phyloP scores from a whole-genome alignment of 2,797 vertebrate genomes.

The Megaceryle alcyon region DNA sequence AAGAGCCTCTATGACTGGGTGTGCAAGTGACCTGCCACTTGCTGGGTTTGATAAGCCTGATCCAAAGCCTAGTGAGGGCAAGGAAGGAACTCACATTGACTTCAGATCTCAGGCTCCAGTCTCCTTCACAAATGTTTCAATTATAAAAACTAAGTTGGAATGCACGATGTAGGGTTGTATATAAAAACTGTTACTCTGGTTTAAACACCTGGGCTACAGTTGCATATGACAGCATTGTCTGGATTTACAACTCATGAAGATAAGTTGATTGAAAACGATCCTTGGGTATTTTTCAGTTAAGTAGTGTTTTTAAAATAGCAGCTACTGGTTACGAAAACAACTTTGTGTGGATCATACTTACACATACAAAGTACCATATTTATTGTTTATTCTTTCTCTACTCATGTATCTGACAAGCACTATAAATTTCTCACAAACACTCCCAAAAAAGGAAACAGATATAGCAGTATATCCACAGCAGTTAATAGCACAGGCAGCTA shows the following conservation, averaged over 20 bases:
- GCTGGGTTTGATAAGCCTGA: neutral
- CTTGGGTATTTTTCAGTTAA: neutral
- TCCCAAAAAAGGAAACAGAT: neutral
- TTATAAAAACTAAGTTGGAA: neutral
- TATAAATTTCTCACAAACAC: neutral
- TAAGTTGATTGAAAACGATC: neutral
- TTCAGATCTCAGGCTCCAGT: neutral
- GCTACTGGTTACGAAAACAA: neutral
- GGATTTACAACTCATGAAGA: neutral
- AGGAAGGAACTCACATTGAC: neutral
- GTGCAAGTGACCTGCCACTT: conserved; percentile 57
- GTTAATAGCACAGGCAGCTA: neutral
- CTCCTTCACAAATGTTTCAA: neutral
- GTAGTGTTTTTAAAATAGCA: neutral
- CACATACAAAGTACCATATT: neutral
- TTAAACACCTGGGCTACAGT: neutral
- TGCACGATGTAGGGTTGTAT: rapidly evolving
- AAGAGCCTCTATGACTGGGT: conserved; percentile 61
- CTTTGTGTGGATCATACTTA: neutral
- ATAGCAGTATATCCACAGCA: neutral
- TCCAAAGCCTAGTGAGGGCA: neutral
- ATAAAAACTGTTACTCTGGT: neutral
- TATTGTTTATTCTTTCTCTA: neutral
- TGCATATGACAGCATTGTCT: neutral
- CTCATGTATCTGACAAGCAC: neutral